Percentiles rank a stretch among this genome's conserved stretches.
Evolutionary conservation across 2,113 vertebrate genomes (phyloP).

Genomic region (Delphinapterus leucas): DNA sequence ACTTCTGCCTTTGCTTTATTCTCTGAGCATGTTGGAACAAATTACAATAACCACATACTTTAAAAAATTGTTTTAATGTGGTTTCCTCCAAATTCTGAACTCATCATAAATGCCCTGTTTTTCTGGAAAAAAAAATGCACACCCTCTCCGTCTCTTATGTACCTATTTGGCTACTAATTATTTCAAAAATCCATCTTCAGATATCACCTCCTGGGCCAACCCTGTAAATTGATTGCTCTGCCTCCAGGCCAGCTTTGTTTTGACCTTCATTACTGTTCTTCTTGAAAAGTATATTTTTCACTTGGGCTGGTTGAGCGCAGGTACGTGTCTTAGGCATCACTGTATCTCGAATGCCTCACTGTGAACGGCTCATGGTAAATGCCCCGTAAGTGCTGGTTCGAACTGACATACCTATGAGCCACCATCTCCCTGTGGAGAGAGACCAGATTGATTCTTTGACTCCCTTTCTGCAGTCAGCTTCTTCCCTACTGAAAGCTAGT

Average conservation of each 20-base stretch:
- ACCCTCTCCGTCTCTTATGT: neutral
- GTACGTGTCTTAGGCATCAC: neutral
- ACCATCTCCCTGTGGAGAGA: neutral
- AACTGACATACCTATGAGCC: too few relatives aligned
- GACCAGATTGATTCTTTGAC: neutral
- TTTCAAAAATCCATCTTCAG: neutral
- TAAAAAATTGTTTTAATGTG: neutral
- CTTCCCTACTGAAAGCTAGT: neutral
- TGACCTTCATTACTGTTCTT: conserved; percentile 7
- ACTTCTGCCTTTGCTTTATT: neutral
- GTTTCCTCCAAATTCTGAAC: neutral
- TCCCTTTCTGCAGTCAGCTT: neutral
- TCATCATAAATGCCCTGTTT: neutral
- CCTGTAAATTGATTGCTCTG: conserved; percentile 3
- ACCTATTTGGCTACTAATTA: neutral
- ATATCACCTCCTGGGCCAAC: neutral
- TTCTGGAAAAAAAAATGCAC: neutral
- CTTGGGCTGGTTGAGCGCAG: neutral
- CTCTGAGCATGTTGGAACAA: neutral
- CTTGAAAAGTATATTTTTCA: neutral
- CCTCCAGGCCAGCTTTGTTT: neutral
- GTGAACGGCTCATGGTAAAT: neutral
- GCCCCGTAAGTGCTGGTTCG: neutral
- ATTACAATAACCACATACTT: neutral
- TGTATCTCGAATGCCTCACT: neutral